phyloP scores from a whole-genome alignment of 1,140 invertebrate genomes.

The Drosophila repleta region DNA sequence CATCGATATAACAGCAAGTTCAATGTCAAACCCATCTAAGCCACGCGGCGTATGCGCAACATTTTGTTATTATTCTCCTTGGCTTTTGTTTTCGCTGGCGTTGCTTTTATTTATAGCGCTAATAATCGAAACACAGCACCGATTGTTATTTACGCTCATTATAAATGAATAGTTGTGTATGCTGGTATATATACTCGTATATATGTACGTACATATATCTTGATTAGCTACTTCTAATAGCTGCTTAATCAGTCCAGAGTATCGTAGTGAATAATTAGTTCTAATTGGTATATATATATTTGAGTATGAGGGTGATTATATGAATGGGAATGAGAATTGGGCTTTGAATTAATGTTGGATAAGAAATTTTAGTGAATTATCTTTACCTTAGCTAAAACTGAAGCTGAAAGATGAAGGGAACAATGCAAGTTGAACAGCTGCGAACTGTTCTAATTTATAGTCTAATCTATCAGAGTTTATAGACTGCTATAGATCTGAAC shows the following conservation, averaged over 20 bases:
- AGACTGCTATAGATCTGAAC: no score
- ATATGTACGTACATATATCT: slow-evolving; percentile 13
- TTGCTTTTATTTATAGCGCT: slow-evolving; percentile 59
- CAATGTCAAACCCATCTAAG: slow-evolving; percentile 60
- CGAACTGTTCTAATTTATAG: no score
- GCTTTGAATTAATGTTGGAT: no score
- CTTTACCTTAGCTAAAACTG: no score
- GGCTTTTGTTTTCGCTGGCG: slow-evolving; percentile 1
- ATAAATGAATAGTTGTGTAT: slow-evolving; percentile 18
- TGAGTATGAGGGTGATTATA: neutral
- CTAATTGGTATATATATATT: slow-evolving; percentile 27
- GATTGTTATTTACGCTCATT: slow-evolving; percentile 62
- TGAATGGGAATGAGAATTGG: neutral
- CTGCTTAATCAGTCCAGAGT: slow-evolving; percentile 16
- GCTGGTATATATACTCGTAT: neutral
- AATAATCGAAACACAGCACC: slow-evolving; percentile 65
- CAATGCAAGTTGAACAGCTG: no score
- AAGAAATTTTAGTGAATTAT: no score
- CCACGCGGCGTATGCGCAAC: slow-evolving; percentile 65
- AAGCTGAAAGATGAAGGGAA: no score
- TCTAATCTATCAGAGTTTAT: no score
- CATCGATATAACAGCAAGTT: slow-evolving; percentile 68
- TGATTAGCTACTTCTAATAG: slow-evolving; percentile 37
- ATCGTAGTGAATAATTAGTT: neutral
- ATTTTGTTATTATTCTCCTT: slow-evolving; percentile 14